These are phyloP conservation scores for Antheraea assamensis DNA, from an alignment of 2,888 invertebrate genomes.

Conservation along the genomic window DNA sequence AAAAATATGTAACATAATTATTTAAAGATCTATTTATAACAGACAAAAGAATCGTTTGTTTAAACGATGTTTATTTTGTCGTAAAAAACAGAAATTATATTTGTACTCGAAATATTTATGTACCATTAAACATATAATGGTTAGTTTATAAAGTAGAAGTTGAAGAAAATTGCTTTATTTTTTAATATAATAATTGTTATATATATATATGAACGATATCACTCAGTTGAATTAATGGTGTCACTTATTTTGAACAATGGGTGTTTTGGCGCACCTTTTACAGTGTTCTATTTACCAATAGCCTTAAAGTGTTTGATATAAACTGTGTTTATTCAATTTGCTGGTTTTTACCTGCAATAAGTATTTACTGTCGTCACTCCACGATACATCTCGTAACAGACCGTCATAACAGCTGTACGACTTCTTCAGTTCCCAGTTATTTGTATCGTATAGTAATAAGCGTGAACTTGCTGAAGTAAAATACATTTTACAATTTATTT, in stretches of 20 bases:
- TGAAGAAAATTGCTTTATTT: too few species aligned
- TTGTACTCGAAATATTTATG: too few species aligned
- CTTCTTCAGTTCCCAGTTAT: conserved; percentile 78
- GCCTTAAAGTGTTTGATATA: background rate
- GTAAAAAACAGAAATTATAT: too few species aligned
- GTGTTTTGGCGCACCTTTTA: background rate
- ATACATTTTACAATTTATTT: conserved; percentile 62
- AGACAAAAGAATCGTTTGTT: too few species aligned
- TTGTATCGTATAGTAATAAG: conserved; percentile 79
- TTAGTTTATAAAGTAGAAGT: too few species aligned
- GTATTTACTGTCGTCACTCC: conserved; percentile 80
- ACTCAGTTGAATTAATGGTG: too few species aligned
- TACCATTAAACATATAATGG: too few species aligned
- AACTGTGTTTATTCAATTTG: background rate
- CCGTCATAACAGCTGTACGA: conserved; percentile 75
- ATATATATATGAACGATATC: background rate
- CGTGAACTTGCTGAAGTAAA: conserved; percentile 81
- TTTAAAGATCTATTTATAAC: too few species aligned
- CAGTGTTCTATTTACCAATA: background rate
- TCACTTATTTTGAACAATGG: background rate
- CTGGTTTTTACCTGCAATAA: conserved; percentile 64
- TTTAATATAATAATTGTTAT: background rate
- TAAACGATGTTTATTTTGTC: too few species aligned
- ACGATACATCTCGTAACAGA: conserved; percentile 68
- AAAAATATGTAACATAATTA: too few species aligned